phyloP scores from a whole-genome alignment of 2,888 invertebrate species.

The Drosophila paramelanica region DNA sequence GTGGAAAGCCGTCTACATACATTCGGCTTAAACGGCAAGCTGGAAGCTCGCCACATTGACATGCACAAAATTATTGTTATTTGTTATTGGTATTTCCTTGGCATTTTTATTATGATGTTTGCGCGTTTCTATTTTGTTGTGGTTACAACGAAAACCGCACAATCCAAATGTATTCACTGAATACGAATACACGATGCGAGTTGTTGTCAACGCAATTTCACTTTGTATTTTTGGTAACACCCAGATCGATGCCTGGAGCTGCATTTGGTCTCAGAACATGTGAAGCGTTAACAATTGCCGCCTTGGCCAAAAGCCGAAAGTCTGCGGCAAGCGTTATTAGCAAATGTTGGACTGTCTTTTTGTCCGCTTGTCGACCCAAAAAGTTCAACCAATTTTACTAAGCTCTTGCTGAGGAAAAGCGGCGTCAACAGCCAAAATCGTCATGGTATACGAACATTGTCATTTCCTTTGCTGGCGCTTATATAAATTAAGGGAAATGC shows the following conservation, averaged over 20 bases:
- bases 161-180: conserved; percentile 38
- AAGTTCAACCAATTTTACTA: conserved; percentile 35
- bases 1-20: conserved; percentile 34
- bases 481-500: conserved; percentile 43
- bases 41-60: conserved; percentile 33
- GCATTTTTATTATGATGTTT: conserved; percentile 33
- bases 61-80: conserved; percentile 52
- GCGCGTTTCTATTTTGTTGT: conserved; percentile 40
- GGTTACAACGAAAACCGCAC: conserved; percentile 56
- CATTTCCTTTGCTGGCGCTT: conserved; percentile 48
- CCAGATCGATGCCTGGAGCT: conserved; percentile 24
- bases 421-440: conserved; percentile 29
- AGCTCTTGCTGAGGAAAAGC: conserved; percentile 40
- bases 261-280: conserved; percentile 57
- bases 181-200: conserved; percentile 37
- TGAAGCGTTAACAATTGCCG: conserved; percentile 63
- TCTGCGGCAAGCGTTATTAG: conserved; percentile 47
- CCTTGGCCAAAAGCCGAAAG: conserved; percentile 21
- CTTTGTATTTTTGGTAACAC: conserved; percentile 40
- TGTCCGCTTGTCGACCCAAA: conserved; percentile 26
- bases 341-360: conserved; percentile 15
- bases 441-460: conserved; percentile 48
- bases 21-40: conserved; percentile 18
- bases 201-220: conserved; percentile 50
- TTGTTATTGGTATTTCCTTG: conserved; percentile 54